These are phyloP conservation scores for Siniperca scherzeri DNA, from an alignment of 2,797 vertebrate genomes.

Conservation along the genomic window DNA sequence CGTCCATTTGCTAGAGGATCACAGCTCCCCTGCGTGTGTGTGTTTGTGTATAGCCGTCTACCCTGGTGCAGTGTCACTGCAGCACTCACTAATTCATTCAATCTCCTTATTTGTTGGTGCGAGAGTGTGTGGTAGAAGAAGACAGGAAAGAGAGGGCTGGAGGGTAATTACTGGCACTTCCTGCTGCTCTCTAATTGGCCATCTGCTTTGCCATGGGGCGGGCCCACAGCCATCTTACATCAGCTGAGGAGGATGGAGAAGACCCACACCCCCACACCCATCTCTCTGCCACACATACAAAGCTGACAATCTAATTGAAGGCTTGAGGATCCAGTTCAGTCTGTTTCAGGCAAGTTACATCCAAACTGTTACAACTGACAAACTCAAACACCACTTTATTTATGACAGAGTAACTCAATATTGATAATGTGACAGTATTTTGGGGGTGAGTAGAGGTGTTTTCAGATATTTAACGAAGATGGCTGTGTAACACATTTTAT, in stretches of 20 bases:
- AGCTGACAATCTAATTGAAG: slow-evolving; percentile 52
- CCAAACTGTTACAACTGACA: slow-evolving; percentile 26
- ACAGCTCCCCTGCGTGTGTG: slow-evolving; percentile 68
- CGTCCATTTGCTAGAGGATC: slow-evolving; percentile 82
- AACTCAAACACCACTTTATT: background rate
- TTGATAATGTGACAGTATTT: slow-evolving; percentile 1
- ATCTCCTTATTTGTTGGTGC: slow-evolving; percentile 81
- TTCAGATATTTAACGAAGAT: background rate
- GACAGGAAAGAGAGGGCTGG: slow-evolving; percentile 74
- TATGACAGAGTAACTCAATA: background rate
- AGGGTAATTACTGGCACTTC: slow-evolving; percentile 83
- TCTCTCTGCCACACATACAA: slow-evolving; percentile 39
- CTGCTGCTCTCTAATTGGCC: slow-evolving; percentile 87
- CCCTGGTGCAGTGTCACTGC: slow-evolving; percentile 81
- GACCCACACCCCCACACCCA: slow-evolving; percentile 33
- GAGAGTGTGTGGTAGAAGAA: slow-evolving; percentile 68
- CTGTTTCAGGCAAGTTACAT: slow-evolving; percentile 48
- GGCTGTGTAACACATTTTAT: background rate
- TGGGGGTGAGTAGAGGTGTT: background rate
- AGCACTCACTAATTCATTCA: slow-evolving; percentile 84
- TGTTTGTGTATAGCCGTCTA: slow-evolving; percentile 61
- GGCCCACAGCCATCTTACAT: slow-evolving; percentile 79
- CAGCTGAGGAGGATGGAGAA: slow-evolving; percentile 67
- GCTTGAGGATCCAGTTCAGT: slow-evolving; percentile 43
- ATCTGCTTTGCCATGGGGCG: slow-evolving; percentile 83